These are phyloP conservation scores for Erythrocercus mccallii DNA, from an alignment of 2,113 vertebrate species.

Conservation along the genomic window DNA sequence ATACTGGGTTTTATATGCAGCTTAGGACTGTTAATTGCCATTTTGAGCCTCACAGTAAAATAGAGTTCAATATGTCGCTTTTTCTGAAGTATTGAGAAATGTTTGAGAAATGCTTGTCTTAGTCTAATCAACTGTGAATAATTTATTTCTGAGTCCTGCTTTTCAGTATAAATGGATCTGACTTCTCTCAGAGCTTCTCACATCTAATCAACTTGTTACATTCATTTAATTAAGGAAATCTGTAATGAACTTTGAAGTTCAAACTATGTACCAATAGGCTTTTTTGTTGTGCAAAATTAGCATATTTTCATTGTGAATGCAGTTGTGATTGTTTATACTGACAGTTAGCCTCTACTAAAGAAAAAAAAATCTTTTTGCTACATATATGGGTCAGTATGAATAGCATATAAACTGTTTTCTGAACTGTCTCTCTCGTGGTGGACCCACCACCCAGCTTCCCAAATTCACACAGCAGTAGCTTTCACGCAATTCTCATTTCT, in stretches of 20 bases:
- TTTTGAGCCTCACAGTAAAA: conserved; percentile 77
- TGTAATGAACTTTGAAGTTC: conserved; percentile 6
- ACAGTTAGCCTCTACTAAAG: background rate
- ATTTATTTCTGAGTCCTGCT: conserved; percentile 76
- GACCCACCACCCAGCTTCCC: background rate
- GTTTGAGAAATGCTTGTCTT: conserved; percentile 78
- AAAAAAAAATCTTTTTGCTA: background rate
- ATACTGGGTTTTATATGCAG: conserved; percentile 75
- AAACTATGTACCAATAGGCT: background rate
- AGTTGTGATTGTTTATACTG: background rate
- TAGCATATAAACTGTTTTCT: background rate
- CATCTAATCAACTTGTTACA: conserved; percentile 69
- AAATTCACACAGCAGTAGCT: background rate
- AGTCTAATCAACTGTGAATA: conserved; percentile 80
- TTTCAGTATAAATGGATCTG: conserved; percentile 72
- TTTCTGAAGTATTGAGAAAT: conserved; percentile 72
- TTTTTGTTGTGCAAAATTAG: background rate
- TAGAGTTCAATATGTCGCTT: conserved; percentile 77
- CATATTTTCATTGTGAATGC: background rate
- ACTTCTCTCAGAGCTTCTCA: conserved; percentile 68
- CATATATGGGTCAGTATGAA: background rate
- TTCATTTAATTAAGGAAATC: conserved; percentile 70
- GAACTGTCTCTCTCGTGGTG: background rate
- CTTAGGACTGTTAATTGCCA: conserved; percentile 79
- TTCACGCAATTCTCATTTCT: background rate